Percentiles rank a stretch among this genome's conserved stretches.
Evolutionary conservation across 2,797 vertebrate genomes (phyloP).

Genomic region (Picus viridis): DNA sequence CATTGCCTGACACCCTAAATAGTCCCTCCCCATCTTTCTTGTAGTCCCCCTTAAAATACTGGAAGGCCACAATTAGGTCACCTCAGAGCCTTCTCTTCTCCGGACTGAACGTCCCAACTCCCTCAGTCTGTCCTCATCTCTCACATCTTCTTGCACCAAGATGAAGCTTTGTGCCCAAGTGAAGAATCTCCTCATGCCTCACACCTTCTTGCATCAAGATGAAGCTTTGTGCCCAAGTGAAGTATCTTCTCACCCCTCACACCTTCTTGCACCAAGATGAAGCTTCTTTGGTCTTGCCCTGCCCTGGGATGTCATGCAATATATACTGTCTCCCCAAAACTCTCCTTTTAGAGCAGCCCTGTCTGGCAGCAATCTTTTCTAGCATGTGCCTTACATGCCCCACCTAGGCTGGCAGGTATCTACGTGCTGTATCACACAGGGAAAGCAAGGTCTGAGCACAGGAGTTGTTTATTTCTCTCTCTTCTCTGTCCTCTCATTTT

Average conservation of each 20-base stretch:
- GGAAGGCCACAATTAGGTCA: too few species aligned
- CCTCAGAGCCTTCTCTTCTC: too few species aligned
- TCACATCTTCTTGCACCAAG: too few species aligned
- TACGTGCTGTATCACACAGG: too few species aligned
- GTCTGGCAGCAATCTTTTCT: background rate
- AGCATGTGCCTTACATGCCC: fast-evolving
- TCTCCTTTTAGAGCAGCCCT: background rate
- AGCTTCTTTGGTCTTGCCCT: background rate
- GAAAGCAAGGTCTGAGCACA: background rate
- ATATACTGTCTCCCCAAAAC: background rate
- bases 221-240: background rate
- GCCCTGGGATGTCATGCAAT: background rate
- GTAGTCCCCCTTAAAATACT: too few species aligned
- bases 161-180: too few species aligned
- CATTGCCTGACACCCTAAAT: too few species aligned
- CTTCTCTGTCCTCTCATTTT: background rate
- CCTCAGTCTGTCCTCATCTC: too few species aligned
- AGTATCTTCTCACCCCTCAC: background rate
- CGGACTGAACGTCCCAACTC: too few species aligned
- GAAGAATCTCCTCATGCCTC: too few species aligned
- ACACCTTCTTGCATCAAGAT: background rate
- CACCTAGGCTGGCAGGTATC: background rate
- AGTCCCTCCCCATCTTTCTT: too few species aligned
- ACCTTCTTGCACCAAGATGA: background rate
- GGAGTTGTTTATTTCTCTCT: background rate